Evolutionary conservation across 1,140 invertebrate species (phyloP).

Genomic region (Batillaria attramentaria): DNA sequence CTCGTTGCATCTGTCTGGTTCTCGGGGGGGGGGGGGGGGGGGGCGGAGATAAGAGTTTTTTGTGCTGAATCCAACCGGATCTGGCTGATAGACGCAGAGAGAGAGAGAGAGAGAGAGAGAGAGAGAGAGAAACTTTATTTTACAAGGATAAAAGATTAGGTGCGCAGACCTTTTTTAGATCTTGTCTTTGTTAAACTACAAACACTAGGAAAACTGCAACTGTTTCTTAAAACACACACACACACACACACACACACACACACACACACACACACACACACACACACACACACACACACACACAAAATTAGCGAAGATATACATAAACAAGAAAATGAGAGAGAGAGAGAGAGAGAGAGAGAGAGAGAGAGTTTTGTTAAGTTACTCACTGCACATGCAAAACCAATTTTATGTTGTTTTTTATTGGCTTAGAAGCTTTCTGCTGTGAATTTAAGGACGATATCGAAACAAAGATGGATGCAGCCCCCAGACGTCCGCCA

Average conservation of each 20-base stretch:
- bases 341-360: background rate
- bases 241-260: background rate
- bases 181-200: too few species aligned
- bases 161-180: too few species aligned
- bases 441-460: too few species aligned
- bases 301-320: background rate
- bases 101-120: background rate
- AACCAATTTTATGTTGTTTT: too few species aligned
- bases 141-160: background rate
- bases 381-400: background rate
- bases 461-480: background rate
- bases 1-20: too few species aligned
- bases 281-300: slow-evolving; percentile 1
- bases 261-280: background rate
- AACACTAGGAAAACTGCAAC: too few species aligned
- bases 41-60: background rate
- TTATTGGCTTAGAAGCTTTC: too few species aligned
- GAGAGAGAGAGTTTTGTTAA: background rate
- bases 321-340: background rate
- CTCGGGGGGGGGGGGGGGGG: background rate
- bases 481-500: too few species aligned
- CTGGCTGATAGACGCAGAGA: background rate
- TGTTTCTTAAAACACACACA: too few species aligned
- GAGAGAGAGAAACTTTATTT: background rate
- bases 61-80: background rate